These are phyloP conservation scores for Dasyornis broadbenti DNA, from an alignment of 2,113 vertebrate species.

Conservation along the genomic window DNA sequence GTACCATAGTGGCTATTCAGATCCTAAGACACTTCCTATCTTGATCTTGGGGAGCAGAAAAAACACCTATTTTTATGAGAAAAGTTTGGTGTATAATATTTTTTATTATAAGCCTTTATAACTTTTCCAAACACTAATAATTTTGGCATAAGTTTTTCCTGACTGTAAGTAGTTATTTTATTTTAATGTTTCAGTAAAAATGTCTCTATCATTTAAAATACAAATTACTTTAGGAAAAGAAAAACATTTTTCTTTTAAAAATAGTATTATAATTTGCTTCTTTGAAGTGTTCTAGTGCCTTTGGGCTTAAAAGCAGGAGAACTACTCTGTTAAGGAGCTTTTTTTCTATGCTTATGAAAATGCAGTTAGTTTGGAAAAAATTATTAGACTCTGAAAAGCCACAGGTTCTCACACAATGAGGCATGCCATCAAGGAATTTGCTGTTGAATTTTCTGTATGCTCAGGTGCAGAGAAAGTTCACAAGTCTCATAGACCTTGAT, in stretches of 20 bases:
- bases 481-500: background rate
- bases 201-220: background rate
- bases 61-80: background rate
- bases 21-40: background rate
- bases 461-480: background rate
- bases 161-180: background rate
- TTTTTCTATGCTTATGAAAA: background rate
- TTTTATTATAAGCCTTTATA: background rate
- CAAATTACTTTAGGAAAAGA: background rate
- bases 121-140: background rate
- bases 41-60: background rate
- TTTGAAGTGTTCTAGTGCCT: slow-evolving; percentile 15
- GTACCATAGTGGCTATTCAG: background rate
- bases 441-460: background rate
- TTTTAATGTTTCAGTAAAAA: background rate
- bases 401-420: background rate
- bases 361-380: background rate
- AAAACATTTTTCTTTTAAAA: slow-evolving; percentile 2
- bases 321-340: background rate
- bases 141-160: background rate
- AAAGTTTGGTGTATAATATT: background rate
- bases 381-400: background rate
- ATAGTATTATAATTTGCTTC: background rate
- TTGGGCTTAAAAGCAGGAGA: background rate
- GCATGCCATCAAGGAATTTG: accelerated